Base-by-base conservation (phyloP, 2,888 invertebrate genomes). In the Notodonta ziczac region DNA sequence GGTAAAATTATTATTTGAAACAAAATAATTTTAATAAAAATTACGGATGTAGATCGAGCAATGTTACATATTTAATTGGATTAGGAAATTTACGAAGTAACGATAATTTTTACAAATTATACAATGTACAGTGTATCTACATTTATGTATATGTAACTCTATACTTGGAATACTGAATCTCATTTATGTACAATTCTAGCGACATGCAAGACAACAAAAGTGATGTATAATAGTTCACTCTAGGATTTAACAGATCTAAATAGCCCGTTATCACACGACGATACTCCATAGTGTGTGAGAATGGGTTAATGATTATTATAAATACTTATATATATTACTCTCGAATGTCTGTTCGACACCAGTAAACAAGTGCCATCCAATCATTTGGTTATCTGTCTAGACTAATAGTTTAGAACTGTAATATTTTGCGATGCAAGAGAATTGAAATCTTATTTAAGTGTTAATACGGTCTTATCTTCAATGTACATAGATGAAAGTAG, bases 351-450 rank as follows among this genome's bases (percentile, higher is more conserved):
- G 77, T 66, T 75, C 72, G 79, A 84, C 77, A 81, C 64, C 82
- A 81, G 82, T 81, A 85, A 86, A 86, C 81, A 89, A 83, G 88
- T 90, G 90, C 91, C 91, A 91, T 91, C 91, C 89, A 89, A 82
- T 73, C 72, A 82, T 84, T 87, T 84, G 77, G 80, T 87, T 87
- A 86, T 80, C 85, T 86, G 75, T 83, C 77, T 92, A 91, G 87
- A 82, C 80, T 85, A 84, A 84, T 85, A 86, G 82, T 78, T 78
- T 80, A 81, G 82, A 82, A 82, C 82, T 85, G 74, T 84, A 87
- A 89, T 85, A 86, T 84, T 89, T 89, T 93, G 93, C 93, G 92
- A 93, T 93, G 93, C 93, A 91, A 91, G 93, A 90, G 93, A 93
- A 93, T 93, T 93, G 93, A 93, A 88, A 85, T 83, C 81, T 86